Evolutionary conservation across 2,113 vertebrate genomes (phyloP).

Genomic region (Rhinogobius similis): DNA sequence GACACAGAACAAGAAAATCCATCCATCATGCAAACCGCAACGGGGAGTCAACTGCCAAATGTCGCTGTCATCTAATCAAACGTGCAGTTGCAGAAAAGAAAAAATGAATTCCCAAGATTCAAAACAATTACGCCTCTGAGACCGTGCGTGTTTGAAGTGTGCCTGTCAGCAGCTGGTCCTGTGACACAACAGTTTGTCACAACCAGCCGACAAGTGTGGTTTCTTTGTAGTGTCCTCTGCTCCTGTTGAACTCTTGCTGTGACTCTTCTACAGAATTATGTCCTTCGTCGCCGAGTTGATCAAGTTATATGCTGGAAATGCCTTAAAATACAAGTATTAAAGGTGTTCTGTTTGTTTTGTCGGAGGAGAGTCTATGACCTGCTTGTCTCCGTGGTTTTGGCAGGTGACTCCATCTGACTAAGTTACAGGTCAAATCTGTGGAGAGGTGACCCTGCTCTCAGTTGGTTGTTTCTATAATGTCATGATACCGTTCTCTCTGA

Average conservation of each 20-base stretch:
- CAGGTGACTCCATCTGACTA: too few relatives aligned
- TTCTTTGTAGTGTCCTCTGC: neutral
- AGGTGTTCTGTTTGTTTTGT: too few relatives aligned
- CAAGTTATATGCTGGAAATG: neutral
- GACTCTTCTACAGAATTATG: too few relatives aligned
- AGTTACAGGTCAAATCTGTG: too few relatives aligned
- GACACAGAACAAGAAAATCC: too few relatives aligned
- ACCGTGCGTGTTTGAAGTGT: neutral
- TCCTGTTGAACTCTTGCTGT: neutral
- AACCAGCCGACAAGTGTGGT: neutral
- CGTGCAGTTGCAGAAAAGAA: neutral
- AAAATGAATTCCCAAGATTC: neutral
- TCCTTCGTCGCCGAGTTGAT: too few relatives aligned
- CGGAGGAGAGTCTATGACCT: too few relatives aligned
- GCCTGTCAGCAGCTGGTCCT: neutral
- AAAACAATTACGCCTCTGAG: neutral
- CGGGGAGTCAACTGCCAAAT: neutral
- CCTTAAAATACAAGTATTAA: neutral
- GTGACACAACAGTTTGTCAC: neutral
- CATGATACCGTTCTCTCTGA: too few relatives aligned
- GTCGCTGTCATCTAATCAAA: too few relatives aligned
- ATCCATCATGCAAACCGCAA: neutral
- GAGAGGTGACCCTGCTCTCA: too few relatives aligned
- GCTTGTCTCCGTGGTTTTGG: too few relatives aligned
- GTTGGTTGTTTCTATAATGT: too few relatives aligned